These are phyloP conservation scores for Gymnodraco acuticeps DNA, from an alignment of 2,797 vertebrate species.

Conservation along the genomic window DNA sequence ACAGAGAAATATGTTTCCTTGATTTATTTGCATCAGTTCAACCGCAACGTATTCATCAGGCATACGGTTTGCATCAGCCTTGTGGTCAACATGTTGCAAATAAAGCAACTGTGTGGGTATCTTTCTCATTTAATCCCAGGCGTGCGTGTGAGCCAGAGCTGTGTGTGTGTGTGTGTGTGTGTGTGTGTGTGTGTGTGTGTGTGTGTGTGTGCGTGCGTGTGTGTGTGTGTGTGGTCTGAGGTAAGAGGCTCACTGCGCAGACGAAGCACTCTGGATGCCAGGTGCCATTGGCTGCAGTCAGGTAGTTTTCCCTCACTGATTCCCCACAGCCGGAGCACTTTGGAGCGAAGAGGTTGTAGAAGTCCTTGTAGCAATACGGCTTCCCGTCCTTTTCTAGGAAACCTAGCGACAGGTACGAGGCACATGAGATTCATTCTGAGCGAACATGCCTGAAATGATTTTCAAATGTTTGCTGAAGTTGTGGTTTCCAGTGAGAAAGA, in stretches of 20 bases:
- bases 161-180: slow-evolving; percentile 55
- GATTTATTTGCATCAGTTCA: slow-evolving; percentile 77
- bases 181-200: too few relatives aligned
- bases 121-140: slow-evolving; percentile 60
- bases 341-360: slow-evolving; percentile 90
- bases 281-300: slow-evolving; percentile 89
- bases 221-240: slow-evolving; percentile 72
- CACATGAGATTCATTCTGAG: neutral
- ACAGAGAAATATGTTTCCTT: slow-evolving; percentile 61
- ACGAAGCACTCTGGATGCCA: slow-evolving; percentile 96
- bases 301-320: slow-evolving; percentile 88
- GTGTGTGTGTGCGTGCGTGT: too few relatives aligned
- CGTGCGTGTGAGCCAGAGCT: slow-evolving; percentile 44
- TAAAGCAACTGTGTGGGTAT: slow-evolving; percentile 75
- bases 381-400: slow-evolving; percentile 89
- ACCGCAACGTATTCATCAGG: slow-evolving; percentile 63
- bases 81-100: slow-evolving; percentile 72
- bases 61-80: slow-evolving; percentile 74
- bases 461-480: slow-evolving; percentile 29
- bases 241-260: slow-evolving; percentile 87
- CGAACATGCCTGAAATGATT: neutral
- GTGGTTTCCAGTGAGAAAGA: slow-evolving; percentile 16
- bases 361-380: slow-evolving; percentile 91
- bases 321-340: slow-evolving; percentile 91
- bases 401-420: slow-evolving; percentile 71